Base-by-base conservation (phyloP, 2,888 invertebrate genomes). In the Peribatodes rhomboidaria region DNA sequence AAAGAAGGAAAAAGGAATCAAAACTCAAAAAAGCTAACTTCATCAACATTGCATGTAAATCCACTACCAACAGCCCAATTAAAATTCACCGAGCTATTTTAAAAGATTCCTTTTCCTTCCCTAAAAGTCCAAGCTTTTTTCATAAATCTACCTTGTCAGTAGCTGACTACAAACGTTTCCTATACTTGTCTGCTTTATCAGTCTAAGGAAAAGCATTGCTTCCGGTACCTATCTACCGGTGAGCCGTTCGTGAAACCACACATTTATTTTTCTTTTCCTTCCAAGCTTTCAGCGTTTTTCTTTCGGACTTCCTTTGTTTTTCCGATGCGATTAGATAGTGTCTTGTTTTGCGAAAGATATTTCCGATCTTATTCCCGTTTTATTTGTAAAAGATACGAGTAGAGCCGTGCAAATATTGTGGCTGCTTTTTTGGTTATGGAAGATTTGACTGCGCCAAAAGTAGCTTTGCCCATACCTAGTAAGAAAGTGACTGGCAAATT, bases 171-270 rank as follows among this genome's bases (percentile, higher is more conserved):
- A 44, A 77, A 77, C 80, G 78, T 85, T 92, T 92, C 92, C 92
- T 85, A 73, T 66, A 69, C 88, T 85, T 90, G 91, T 90, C 92
- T 89, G 75, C 84, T 84, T 84, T 91, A 91, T 91, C 89, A 67
- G 83, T 81, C 52, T 69, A 70, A 74, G 86, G 87, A 84, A 88
- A 92, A 83, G 81, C 86, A 92, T 87, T 80, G 79, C 89, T 92
- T 92, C 92, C 92, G 87, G 77, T 54, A 65, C 68, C 64, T 71
- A 76, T 78, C 87, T 88, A 84, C 47, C 14, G 44, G 33, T 58
- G 18, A 57, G 13, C 62, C 47, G 82, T 75, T 77, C 76, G 78
- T 79, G 76, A 69, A 73, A 71, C 78, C 79, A 67, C 78, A 74
- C 75, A 82, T 85, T 87, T 87, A 82, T 84, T 84, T 78, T 71